Evolutionary conservation across 2,888 invertebrate species (phyloP), one percentile per base, ranked within the genome.

Genomic region (Ernsta delagoae): DNA sequence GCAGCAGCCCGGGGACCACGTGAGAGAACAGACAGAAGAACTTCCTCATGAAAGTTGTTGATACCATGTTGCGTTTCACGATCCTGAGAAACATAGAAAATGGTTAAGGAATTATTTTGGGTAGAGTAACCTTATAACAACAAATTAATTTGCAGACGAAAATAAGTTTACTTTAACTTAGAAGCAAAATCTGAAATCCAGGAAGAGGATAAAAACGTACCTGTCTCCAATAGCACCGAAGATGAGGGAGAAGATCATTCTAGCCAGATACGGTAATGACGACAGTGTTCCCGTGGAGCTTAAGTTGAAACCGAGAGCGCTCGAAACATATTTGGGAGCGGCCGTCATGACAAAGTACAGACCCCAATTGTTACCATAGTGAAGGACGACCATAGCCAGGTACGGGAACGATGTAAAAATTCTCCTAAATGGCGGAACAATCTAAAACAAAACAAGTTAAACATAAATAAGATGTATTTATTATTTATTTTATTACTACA

Each of bases 351-450:
- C 24, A 4, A 53, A 53, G 24, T 96, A 96, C 4, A 97, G 79
- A 0, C 97, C 96, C 95, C 96, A 97, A 75, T 96, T 92, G 83
- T 95, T 97, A 36, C 97, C 97, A 78, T 96, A 97, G 79, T 97
- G 97, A 4, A 96, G 90, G 0, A 96, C 72, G 11, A 95, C 83
- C 78, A 97, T 90, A 0, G 96, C 95, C 86, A 96, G 92, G 87
- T 96, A 96, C 0, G 96, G 96, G 70, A 96, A 78, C 0, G 96
- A 96, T 0, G 94, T 88, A n/a, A 95, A 77, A 54, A 97, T 95
- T 31, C 92, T 87, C 72, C 85, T 89, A 76, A 96, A 94, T 0
- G 48, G 48, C 11, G 48, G 48, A 6, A 6, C 12, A 6, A 12
- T 5, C 48, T 48, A 12, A n/a, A 6, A 48, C 12, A n/a, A 45